These are phyloP conservation scores for Yoshiicerus persimilis DNA, from an alignment of 1,140 invertebrate species.

Conservation along the genomic window DNA sequence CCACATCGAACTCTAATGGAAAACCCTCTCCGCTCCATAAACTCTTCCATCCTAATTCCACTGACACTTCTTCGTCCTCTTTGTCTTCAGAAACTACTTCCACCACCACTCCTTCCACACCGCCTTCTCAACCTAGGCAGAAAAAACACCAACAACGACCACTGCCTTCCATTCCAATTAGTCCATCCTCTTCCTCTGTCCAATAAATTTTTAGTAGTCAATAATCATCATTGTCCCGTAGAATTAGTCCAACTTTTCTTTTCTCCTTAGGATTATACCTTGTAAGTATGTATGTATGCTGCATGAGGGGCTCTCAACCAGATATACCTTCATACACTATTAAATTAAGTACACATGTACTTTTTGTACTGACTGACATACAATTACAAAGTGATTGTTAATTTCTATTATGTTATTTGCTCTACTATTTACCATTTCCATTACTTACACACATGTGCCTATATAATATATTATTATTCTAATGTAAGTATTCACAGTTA, in stretches of 20 bases:
- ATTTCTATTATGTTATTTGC: not conserved
- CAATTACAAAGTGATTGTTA: not conserved
- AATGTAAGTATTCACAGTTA: not conserved
- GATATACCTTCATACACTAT: not conserved
- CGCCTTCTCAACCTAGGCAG: not conserved
- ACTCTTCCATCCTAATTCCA: not conserved
- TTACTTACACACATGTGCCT: not conserved
- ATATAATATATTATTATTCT: not conserved
- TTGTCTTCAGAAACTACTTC: not conserved
- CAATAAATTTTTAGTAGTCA: not conserved
- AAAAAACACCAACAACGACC: constrained; percentile 35
- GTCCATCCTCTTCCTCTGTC: not conserved
- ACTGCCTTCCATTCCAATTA: constrained; percentile 41
- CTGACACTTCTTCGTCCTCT: not conserved
- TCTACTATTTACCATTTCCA: not conserved
- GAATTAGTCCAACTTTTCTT: not conserved
- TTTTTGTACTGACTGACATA: not conserved
- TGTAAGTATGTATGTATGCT: too few relatives aligned
- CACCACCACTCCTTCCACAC: not conserved
- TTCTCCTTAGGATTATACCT: not conserved
- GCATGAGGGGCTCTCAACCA: not conserved
- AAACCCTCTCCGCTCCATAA: not conserved
- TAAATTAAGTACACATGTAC: not conserved
- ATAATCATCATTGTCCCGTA: not conserved
- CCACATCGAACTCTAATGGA: not conserved